Base-by-base conservation (phyloP, 2,113 vertebrate species). In the Nycticorax nycticorax region DNA sequence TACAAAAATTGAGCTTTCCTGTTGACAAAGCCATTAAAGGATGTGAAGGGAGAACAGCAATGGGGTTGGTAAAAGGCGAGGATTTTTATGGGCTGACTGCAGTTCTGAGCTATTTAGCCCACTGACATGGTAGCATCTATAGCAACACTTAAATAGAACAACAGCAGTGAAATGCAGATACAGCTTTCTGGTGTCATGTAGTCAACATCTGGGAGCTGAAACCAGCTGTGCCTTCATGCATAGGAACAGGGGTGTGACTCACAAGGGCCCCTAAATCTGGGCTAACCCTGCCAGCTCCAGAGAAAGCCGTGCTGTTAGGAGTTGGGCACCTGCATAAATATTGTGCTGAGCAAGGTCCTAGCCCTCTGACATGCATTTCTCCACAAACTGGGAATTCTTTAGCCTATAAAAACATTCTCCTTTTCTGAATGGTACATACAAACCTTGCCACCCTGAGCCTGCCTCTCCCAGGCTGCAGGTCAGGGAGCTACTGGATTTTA, bases 341-440 rank as follows among this genome's bases (percentile, higher is more conserved):
- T 15, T 10, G 14, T 0, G 2, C 66, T 30, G 56, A 85, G 47
- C 0, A 1, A 85, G 21, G 23, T 30, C 43, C 24, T 22, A 11
- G 27, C 28, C 47, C 41, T 67, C 41, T 84, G 62, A 45, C 21
- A 22, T 7, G 7, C 19, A 28, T 37, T 91, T 52, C 47, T 74
- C 21, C n/a, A 33, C 18, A 6, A 93, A 59, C 12, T 26, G 27
- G 33, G 32, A 87, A 79, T 79, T 79, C 23, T 75, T 9, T n/a
- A 33, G 11, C 30, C 33, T 87, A 41, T 5, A 55, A 89, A 78
- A 78, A 48, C 8, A 12, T 47, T 80, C 73, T 88, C 67, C 11
- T 96, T 59, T 72, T 35, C 76, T 5, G 1, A 75, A 57, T 8
- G 21, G 32, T 67, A 28, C 8, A 21, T 4, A 39, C 4, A 45